These are phyloP conservation scores for Hippopotamus amphibius DNA, from an alignment of 2,113 vertebrate genomes.

Conservation along the genomic window DNA sequence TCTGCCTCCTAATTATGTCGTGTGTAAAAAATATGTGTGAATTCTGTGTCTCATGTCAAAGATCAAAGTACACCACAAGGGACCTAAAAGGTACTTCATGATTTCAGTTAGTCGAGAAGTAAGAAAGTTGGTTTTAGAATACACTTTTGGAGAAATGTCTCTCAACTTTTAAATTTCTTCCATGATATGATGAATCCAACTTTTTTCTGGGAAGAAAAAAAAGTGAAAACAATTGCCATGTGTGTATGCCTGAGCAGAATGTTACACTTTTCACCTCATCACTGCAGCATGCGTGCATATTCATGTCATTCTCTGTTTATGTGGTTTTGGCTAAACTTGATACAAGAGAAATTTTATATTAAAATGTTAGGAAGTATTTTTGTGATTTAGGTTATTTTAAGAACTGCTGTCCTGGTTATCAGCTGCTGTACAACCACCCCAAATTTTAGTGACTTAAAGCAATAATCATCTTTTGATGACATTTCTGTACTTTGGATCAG, in stretches of 20 bases:
- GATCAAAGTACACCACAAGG: not conserved
- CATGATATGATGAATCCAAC: not conserved
- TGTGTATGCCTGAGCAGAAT: not conserved
- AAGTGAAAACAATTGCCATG: not conserved
- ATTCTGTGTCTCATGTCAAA: not conserved
- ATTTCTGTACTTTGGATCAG: not conserved
- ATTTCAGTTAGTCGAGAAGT: not conserved
- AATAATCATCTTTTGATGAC: not conserved
- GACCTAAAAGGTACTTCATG: not conserved
- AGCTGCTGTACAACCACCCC: not conserved
- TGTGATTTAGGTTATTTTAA: not conserved
- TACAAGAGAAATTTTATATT: not conserved
- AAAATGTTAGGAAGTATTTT: not conserved
- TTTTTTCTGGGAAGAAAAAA: not conserved
- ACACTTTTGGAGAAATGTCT: not conserved
- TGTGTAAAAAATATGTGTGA: not conserved
- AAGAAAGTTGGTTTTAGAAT: not conserved
- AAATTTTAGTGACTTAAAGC: not conserved
- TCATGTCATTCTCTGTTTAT: not conserved
- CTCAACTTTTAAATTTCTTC: not conserved
- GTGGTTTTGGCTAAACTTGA: not conserved
- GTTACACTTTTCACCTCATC: not conserved
- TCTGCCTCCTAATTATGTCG: not conserved
- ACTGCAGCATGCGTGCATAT: fast-evolving
- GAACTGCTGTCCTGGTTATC: not conserved